Base-by-base conservation (phyloP, 2,113 vertebrate genomes). In the Romanogobio albipinnatus region DNA sequence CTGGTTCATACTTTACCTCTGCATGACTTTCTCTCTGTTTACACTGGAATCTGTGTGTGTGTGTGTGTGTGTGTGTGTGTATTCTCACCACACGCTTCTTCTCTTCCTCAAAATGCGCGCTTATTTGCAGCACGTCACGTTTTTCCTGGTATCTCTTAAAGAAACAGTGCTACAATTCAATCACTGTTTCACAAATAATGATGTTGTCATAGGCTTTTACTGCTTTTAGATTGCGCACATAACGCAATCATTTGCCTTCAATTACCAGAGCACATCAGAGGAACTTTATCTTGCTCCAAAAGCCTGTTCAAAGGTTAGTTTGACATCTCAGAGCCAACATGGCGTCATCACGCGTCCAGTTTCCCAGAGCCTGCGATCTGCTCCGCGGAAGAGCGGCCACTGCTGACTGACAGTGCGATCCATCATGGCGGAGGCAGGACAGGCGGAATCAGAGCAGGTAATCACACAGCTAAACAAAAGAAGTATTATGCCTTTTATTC, bases 391-490 rank as follows among this genome's bases (percentile, higher is more conserved):
- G 6, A 3, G 22, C 13, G 5, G 14, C 47, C 56, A 83, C 79
- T 81, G 49, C 79, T 74, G 84, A 71, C 75, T 9, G 70, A 56
- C 29, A 59, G 73, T 39, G 45, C 5, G 29, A 5, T 80, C n/a
- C 11, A 93, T 90, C 70, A 95, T 95, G 95, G 95, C 95, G 89
- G 94, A 94, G 87, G 74, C 85, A 70, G 92, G 90, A 1, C 88
- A 89, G 26, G 82, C 82, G 45, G 91, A 92, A 88, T 86, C 89
- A 39, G 92, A 88, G 58, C 94, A 94, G 94, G 95, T 95, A 94
- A 36, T 9, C 6, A 26, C 66, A 70, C 4, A 26, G 66, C 61
- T 45, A 11, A 59, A 43, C 39, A 58, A 51, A 14, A 56, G 17
- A 26, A 83, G 3, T 26, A 17, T 29, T 36, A 8, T 22, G 3